Conservation (phyloP, 2,888 invertebrate species). For the Andrena trimmerana region DNA sequence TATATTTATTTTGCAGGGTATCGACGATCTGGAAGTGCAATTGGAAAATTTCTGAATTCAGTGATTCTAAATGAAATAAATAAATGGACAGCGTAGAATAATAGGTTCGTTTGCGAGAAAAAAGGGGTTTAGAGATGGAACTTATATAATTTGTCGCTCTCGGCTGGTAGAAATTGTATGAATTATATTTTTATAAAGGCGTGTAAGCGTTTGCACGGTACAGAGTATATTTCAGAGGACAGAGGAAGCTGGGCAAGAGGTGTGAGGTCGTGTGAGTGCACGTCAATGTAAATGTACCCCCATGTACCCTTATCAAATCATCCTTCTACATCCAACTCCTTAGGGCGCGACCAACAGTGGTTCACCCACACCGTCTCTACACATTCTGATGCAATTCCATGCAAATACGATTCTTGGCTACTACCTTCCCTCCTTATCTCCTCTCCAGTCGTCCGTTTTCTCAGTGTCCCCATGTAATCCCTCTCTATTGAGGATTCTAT, state of each 20-base stretch:
- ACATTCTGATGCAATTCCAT: constrained; percentile 60
- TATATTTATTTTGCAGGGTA: too few species aligned
- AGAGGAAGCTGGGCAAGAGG: not conserved
- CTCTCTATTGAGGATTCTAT: constrained; percentile 22
- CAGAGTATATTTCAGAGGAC: not conserved
- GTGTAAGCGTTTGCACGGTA: not conserved
- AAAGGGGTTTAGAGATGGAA: too few species aligned
- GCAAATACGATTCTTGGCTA: constrained; percentile 64
- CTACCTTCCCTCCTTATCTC: constrained; percentile 28
- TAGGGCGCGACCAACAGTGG: constrained; percentile 28
- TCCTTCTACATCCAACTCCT: constrained; percentile 25
- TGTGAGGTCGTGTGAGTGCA: not conserved
- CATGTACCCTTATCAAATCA: constrained; percentile 44
- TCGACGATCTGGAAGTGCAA: too few species aligned
- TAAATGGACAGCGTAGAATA: too few species aligned
- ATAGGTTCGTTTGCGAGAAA: too few species aligned
- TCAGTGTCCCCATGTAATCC: not conserved
- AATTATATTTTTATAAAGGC: not conserved
- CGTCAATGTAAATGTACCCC: constrained; percentile 8
- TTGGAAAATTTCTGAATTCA: too few species aligned
- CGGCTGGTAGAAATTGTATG: too few species aligned
- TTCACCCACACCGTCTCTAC: constrained; percentile 19
- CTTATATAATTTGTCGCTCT: too few species aligned
- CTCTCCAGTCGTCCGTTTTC: constrained; percentile 10
- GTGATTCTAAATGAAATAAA: too few species aligned